These are phyloP conservation scores for Microchirus variegatus DNA, from an alignment of 2,797 vertebrate species.

Conservation along the genomic window DNA sequence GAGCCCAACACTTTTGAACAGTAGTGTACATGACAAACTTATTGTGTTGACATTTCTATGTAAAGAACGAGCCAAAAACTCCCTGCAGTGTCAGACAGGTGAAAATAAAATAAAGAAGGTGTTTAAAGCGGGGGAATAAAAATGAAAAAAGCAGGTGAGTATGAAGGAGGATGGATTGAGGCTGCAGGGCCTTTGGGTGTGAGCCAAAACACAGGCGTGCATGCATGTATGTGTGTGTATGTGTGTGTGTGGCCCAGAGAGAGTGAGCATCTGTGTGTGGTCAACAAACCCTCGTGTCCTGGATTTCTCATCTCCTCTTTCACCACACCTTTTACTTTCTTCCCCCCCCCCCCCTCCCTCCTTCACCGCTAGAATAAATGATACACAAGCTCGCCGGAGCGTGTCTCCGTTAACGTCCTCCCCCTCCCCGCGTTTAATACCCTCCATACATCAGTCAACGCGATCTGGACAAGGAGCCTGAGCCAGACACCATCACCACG, in stretches of 20 bases:
- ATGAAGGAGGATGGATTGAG: constrained; percentile 52
- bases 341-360: too few species aligned
- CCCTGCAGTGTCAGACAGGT: constrained; percentile 42
- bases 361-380: constrained; percentile 42
- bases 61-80: constrained; percentile 35
- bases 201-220: constrained; percentile 68
- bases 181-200: constrained; percentile 66
- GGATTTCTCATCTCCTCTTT: background rate
- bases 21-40: constrained; percentile 10
- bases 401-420: constrained; percentile 31
- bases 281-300: constrained; percentile 39
- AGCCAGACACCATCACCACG: constrained; percentile 45
- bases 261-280: constrained; percentile 51
- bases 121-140: constrained; percentile 55
- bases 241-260: constrained; percentile 37
- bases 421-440: constrained; percentile 18
- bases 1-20: too few species aligned
- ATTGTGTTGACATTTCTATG: constrained; percentile 22
- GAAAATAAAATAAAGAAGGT: constrained; percentile 62
- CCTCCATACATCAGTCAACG: constrained; percentile 19
- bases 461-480: constrained; percentile 33
- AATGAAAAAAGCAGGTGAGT: constrained; percentile 50
- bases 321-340: constrained; percentile 14
- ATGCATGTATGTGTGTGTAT: constrained; percentile 52
- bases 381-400: constrained; percentile 36